phyloP scores from a whole-genome alignment of 2,888 invertebrate genomes.

The Diadromus collaris region DNA sequence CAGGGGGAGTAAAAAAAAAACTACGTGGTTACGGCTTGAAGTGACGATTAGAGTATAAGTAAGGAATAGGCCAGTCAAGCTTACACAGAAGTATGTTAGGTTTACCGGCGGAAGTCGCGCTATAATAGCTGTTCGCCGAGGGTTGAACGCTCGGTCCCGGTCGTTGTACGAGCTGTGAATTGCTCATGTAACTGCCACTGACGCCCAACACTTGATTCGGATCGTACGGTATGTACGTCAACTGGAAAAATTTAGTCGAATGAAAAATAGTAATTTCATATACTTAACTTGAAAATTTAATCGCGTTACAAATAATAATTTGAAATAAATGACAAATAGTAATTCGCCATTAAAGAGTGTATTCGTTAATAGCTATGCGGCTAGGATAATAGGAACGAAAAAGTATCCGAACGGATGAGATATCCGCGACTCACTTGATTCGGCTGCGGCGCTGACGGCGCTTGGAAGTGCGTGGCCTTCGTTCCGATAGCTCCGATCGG shows the following conservation, averaged over 20 bases:
- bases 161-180: slow-evolving; percentile 84
- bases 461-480: slow-evolving; percentile 82
- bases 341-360: neutral
- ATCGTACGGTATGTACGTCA: slow-evolving; percentile 84
- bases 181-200: slow-evolving; percentile 83
- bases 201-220: slow-evolving; percentile 81
- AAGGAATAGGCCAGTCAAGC: slow-evolving; percentile 67
- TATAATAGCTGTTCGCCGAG: slow-evolving; percentile 78
- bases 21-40: slow-evolving; percentile 48
- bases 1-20: slow-evolving; percentile 25
- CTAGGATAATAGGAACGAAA: neutral
- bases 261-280: neutral
- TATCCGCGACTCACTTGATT: slow-evolving; percentile 74
- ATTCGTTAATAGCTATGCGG: neutral
- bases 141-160: slow-evolving; percentile 81
- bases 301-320: no score
- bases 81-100: slow-evolving; percentile 67
- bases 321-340: neutral
- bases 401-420: neutral
- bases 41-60: slow-evolving; percentile 56
- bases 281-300: no score
- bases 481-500: slow-evolving; percentile 92
- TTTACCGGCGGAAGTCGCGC: slow-evolving; percentile 78
- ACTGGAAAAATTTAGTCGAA: slow-evolving; percentile 71
- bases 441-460: slow-evolving; percentile 82